phyloP scores from a whole-genome alignment of 1,140 invertebrate species.

The Neuroterus valhalla region DNA sequence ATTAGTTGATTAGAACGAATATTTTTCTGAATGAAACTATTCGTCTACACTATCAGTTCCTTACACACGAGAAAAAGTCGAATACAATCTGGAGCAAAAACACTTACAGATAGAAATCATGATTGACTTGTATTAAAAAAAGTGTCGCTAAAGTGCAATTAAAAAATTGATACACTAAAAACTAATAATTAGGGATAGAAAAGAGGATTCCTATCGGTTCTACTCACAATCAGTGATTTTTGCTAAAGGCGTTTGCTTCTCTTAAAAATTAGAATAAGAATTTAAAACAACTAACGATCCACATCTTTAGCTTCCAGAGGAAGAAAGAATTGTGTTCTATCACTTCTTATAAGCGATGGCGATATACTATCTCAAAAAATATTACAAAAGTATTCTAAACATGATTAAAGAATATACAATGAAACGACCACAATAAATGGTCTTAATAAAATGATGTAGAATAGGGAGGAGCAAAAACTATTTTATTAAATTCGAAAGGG shows the following conservation, averaged over 20 bases:
- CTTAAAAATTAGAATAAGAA: background rate
- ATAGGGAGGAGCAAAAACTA: too few relatives aligned
- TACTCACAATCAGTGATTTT: background rate
- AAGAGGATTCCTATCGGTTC: background rate
- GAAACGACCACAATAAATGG: constrained; percentile 45
- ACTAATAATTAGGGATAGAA: background rate
- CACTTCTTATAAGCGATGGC: background rate
- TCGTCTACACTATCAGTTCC: background rate
- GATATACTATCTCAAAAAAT: constrained; percentile 20
- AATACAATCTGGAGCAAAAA: background rate
- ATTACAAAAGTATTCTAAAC: constrained; percentile 45
- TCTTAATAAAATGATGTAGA: constrained; percentile 48
- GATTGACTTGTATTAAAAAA: background rate
- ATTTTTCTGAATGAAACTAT: too few relatives aligned
- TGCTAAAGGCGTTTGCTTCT: background rate
- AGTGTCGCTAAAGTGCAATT: constrained; percentile 6
- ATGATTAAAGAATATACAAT: constrained; percentile 52
- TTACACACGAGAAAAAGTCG: background rate
- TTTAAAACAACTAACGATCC: background rate
- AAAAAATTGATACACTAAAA: background rate
- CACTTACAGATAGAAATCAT: background rate
- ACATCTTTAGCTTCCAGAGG: background rate
- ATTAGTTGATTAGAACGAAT: too few relatives aligned
- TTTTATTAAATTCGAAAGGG: too few relatives aligned
- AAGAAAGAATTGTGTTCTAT: background rate